Evolutionary conservation across 2,797 vertebrate genomes (phyloP), one percentile per base, ranked within the genome.

Genomic region (Sebastes hubbsi): DNA sequence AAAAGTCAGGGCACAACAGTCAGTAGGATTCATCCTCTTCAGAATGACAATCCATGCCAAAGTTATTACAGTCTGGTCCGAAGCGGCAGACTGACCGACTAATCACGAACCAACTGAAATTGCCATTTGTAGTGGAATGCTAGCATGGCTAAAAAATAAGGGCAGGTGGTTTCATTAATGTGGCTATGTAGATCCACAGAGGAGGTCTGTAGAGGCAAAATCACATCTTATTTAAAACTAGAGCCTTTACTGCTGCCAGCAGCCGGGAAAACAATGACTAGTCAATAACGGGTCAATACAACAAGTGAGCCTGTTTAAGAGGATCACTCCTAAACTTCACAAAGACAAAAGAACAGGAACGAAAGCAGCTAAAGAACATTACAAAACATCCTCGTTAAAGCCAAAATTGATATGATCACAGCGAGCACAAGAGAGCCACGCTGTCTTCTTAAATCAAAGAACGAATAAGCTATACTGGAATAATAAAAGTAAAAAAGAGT

Each of bases 271-370:
- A 80, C 72, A 81, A 81, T 81, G 75, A 81, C 56, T 30, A 75
- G 67, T 86, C 84, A 79, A 89, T 87, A 84, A 80, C 0, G 12
- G 60, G 49, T 89, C 90, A 78, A 88, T 90, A 87, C 65, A 59
- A 82, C 82, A 89, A 85, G 87, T 77, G 64, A 70, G 42, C 32
- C 73, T 60, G 72, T 78, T 87, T 81, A 81, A 82, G 34, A 69
- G 24, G 63, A 46, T 88, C 64, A 82, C 65, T 75, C 69, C 81
- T 63, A 68, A 84, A 76, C 65, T 74, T 77, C 64, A 84, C 77
- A 81, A 71, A 80, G 61, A 73, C 24, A 74, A 38, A 2, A 22
- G 11, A 84, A 58, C 65, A 75, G 22, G 42, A 77, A 64, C 24
- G 55, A 27, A 22, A 69, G 29, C 9, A 69, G 77, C 42, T 29